These are phyloP conservation scores for Trichonephila clavipes DNA, from an alignment of 1,140 invertebrate species.

Conservation along the genomic window DNA sequence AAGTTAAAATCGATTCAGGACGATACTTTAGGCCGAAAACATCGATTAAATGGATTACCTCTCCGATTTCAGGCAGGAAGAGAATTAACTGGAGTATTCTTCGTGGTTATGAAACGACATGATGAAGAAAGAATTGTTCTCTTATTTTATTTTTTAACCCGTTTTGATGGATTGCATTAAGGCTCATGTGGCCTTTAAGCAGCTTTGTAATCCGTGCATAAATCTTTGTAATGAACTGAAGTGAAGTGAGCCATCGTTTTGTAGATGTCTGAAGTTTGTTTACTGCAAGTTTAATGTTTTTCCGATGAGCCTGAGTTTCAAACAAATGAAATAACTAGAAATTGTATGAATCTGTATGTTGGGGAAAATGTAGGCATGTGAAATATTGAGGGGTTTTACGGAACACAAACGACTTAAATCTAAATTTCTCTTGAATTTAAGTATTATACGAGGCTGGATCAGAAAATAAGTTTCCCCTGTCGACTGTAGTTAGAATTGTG, in stretches of 20 bases:
- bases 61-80: neutral
- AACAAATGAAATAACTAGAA: too few species aligned
- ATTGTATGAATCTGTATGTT: too few species aligned
- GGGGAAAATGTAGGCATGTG: too few species aligned
- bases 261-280: neutral
- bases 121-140: neutral
- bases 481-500: too few species aligned
- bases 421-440: too few species aligned
- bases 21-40: neutral
- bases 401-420: too few species aligned
- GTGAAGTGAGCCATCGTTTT: neutral
- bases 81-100: neutral
- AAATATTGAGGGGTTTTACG: too few species aligned
- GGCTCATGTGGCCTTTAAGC: neutral
- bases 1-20: neutral
- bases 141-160: neutral
- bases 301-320: too few species aligned
- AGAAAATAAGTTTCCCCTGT: too few species aligned
- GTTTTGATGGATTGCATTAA: neutral
- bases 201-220: neutral
- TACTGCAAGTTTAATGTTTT: too few species aligned
- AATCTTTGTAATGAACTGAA: neutral
- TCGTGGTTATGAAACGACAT: neutral
- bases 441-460: too few species aligned
- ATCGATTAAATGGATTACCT: constrained; percentile 21